Base-by-base conservation (phyloP, 2,888 invertebrate genomes). In the Scaptomyza parva region DNA sequence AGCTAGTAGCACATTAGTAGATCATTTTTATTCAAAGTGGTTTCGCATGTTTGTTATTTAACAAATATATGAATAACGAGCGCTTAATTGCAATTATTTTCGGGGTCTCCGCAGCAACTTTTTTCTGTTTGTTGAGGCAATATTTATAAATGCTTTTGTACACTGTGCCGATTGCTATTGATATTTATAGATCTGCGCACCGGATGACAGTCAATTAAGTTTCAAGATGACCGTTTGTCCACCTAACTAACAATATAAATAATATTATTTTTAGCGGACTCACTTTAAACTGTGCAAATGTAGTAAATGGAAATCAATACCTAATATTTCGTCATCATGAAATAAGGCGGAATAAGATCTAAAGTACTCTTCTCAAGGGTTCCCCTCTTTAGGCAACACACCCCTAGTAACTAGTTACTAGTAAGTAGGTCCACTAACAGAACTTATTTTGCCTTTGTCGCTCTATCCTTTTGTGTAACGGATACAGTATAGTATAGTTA, bases 31-130 rank as follows among this genome's bases (percentile, higher is more conserved):
- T 62, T 61, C 43, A 65, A 70, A 73, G 54, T 67, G 64, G 52
- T 74, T 74, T 79, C 53, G 55, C 85, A 48, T 77, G 70, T 53
- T 53, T 59, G 59, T 74, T 69, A 64, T 78, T 64, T 30, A 68
- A 63, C 62, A 72, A 83, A 83, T 62, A 78, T 28, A 78, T 30
- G 30, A 52, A 70, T 61, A 71, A 62, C 47, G 58, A 78, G 64
- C 77, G 63, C 74, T 77, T 71, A 79, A 74, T 83, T 79, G 75
- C 75, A 60, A 71, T 77, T 62, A 69, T 61, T 64, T 74, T 44
- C 55, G 51, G 48, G 72, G 57, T 52, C 14, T 52, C 41, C 41
- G 50, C 40, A 43, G 44, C 24, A 53, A 22, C 45, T 37, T 44
- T 78, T 47, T 37, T 37, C 37, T 81, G 45, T 79, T 78, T 81